A percentile compares a stretch with the other conserved stretches of the same genome.
Conservation (phyloP, 2,113 vertebrate genomes). For the Lepus americanus region DNA sequence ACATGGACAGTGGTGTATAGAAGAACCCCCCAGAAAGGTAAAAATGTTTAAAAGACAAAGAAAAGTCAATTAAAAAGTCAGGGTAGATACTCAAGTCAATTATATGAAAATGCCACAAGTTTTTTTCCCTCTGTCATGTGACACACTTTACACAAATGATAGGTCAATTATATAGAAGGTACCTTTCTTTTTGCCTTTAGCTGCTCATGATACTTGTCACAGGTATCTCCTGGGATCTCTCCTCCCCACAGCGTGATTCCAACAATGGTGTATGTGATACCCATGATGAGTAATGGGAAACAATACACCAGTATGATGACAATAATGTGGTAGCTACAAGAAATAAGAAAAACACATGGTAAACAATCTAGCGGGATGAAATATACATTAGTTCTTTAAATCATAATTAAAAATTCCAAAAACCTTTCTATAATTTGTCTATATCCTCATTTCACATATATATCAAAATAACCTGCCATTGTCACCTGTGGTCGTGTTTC, state of each 20-base stretch:
- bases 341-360: neutral
- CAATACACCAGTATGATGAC: slow-evolving; percentile 95
- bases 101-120: neutral
- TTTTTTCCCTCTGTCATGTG: neutral
- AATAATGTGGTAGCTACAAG: slow-evolving; percentile 94
- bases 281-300: slow-evolving; percentile 96
- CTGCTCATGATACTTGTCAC: slow-evolving; percentile 96
- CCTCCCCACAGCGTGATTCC: slow-evolving; percentile 98
- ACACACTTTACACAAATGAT: neutral
- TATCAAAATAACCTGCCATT: neutral
- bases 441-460: neutral
- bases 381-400: neutral
- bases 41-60: neutral
- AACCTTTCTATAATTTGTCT: neutral
- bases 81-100: neutral
- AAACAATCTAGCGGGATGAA: neutral
- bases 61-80: neutral
- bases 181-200: slow-evolving; percentile 98
- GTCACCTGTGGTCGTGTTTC: neutral
- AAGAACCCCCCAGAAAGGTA: neutral
- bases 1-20: neutral
- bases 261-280: slow-evolving; percentile 96
- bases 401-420: neutral
- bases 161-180: slow-evolving; percentile 37
- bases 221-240: slow-evolving; percentile 96